Evolutionary conservation across 1,140 invertebrate species (phyloP).

Genomic region (Eriocheir sinensis): DNA sequence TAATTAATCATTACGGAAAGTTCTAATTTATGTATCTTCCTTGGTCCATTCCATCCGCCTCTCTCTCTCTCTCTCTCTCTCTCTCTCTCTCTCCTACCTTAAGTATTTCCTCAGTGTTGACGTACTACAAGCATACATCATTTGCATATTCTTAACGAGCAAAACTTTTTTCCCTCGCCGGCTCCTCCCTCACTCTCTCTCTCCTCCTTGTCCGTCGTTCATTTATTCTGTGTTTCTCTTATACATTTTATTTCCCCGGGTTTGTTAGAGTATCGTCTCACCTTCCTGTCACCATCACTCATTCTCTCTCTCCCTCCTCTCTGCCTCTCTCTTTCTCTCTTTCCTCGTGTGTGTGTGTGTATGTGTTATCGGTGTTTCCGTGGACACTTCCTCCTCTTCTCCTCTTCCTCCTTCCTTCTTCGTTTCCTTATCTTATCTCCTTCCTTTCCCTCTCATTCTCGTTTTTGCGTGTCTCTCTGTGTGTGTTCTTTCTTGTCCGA

Average conservation of each 20-base stretch:
- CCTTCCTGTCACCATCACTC: not conserved
- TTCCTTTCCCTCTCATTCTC: not conserved
- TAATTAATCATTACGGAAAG: constrained; percentile 55
- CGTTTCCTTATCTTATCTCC: constrained; percentile 34
- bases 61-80: constrained; percentile 56
- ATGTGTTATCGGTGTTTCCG: constrained; percentile 1
- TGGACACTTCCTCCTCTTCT: not conserved
- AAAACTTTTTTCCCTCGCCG: not conserved
- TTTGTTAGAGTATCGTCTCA: not conserved
- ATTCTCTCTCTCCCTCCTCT: not conserved
- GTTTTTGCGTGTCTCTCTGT: not conserved
- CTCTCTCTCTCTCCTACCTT: constrained; percentile 18
- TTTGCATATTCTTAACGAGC: not conserved
- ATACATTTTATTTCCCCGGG: not conserved
- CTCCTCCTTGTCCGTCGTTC: not conserved
- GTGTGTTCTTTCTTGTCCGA: not conserved
- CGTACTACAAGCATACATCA: not conserved
- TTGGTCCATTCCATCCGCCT: not conserved
- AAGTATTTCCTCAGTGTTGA: not conserved
- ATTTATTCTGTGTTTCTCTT: not conserved
- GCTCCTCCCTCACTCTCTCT: not conserved
- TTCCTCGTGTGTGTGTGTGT: no score
- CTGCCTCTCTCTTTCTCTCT: not conserved
- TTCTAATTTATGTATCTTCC: constrained; percentile 59
- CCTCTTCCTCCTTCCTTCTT: not conserved